These are phyloP conservation scores for Serinus canaria DNA, from an alignment of 2,113 vertebrate species.

Conservation along the genomic window DNA sequence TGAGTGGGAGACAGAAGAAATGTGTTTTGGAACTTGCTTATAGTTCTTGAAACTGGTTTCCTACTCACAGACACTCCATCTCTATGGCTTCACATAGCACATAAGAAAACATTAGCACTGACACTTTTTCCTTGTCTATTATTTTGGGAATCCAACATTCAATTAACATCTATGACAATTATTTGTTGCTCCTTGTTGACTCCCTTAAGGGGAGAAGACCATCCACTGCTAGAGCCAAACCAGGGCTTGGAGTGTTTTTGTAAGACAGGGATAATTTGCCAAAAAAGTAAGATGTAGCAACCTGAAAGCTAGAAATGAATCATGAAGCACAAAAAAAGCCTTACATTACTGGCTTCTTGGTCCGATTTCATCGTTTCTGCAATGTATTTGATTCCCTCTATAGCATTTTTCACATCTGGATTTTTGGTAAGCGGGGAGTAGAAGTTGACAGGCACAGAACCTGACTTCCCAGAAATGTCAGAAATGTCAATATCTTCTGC, in stretches of 20 bases:
- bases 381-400: slow-evolving; percentile 96
- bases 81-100: not conserved
- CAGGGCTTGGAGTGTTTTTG: not conserved
- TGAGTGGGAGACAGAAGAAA: not conserved
- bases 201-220: not conserved
- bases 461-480: slow-evolving; percentile 93
- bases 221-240: not conserved
- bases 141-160: not conserved
- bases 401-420: slow-evolving; percentile 93
- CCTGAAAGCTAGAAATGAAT: not conserved
- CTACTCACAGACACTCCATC: not conserved
- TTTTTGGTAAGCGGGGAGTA: slow-evolving; percentile 90
- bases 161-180: not conserved
- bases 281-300: not conserved
- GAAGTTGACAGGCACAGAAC: slow-evolving; percentile 82
- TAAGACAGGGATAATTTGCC: not conserved
- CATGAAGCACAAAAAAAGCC: slow-evolving; percentile 4
- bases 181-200: not conserved
- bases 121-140: not conserved
- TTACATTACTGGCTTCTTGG: slow-evolving; percentile 94
- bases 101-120: not conserved
- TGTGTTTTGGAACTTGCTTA: not conserved
- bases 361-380: slow-evolving; percentile 97
- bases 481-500: slow-evolving; percentile 94
- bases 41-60: not conserved